A percentile compares a stretch with the other conserved stretches of the same genome.
Conservation (phyloP, 2,113 vertebrate species). For the Colossoma macropomum region DNA sequence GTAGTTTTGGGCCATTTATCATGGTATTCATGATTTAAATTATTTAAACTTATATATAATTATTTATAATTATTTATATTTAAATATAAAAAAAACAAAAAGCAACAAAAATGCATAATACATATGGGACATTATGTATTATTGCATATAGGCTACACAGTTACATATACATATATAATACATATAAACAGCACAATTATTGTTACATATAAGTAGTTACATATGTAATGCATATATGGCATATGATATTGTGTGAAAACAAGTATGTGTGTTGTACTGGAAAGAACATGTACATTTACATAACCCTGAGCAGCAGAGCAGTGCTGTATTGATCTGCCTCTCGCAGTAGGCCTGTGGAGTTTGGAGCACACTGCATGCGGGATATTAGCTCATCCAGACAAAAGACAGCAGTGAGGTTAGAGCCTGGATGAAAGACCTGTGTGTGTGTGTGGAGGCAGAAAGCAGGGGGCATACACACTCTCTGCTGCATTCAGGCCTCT, state of each 20-base stretch:
- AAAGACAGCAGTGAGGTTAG: constrained; percentile 29
- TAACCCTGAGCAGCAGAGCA: constrained; percentile 39
- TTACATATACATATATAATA: too few species aligned
- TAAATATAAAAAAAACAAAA: too few species aligned
- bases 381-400: constrained; percentile 53
- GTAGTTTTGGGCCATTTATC: too few species aligned
- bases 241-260: not conserved
- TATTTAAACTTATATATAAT: too few species aligned
- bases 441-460: constrained; percentile 14
- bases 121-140: too few species aligned
- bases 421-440: constrained; percentile 32
- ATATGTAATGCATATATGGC: not conserved
- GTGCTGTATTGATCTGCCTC: constrained; percentile 47
- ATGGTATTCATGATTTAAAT: too few species aligned
- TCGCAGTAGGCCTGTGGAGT: constrained; percentile 35
- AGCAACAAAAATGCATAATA: too few species aligned
- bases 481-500: constrained; percentile 23
- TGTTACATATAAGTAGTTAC: too few species aligned
- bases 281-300: constrained; percentile 43
- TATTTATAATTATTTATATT: too few species aligned
- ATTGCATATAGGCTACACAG: too few species aligned
- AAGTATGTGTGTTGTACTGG: constrained; percentile 12
- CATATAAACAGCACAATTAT: too few species aligned
- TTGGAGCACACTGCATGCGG: constrained; percentile 36
- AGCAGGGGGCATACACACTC: constrained; percentile 19